Evolutionary conservation across 2,797 vertebrate genomes (phyloP).

Genomic region (Graptemys geographica): DNA sequence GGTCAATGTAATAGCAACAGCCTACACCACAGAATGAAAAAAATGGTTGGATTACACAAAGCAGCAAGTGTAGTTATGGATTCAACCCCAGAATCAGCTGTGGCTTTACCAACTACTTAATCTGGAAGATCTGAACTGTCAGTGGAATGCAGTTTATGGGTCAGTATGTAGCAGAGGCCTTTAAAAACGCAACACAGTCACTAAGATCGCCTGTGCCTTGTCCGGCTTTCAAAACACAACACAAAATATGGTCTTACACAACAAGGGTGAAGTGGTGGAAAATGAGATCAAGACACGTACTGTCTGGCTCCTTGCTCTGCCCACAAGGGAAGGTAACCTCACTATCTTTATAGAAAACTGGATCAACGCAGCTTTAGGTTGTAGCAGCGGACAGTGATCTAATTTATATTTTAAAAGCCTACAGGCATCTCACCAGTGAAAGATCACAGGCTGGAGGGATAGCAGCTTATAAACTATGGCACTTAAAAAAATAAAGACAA

Average conservation of each 20-base stretch:
- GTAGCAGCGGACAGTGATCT: neutral
- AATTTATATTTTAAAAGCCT: neutral
- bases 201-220: conserved; percentile 36
- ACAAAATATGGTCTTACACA: neutral
- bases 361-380: rapidly evolving
- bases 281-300: neutral
- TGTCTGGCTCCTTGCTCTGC: rapidly evolving
- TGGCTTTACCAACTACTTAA: conserved; percentile 70
- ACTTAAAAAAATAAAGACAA: neutral
- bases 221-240: conserved; percentile 32
- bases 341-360: neutral
- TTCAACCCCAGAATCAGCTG: conserved; percentile 66
- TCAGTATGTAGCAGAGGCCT: conserved; percentile 65
- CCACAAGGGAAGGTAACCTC: neutral
- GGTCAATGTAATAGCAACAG: conserved; percentile 11
- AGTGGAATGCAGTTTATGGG: conserved; percentile 63
- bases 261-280: neutral
- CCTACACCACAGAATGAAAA: conserved; percentile 29
- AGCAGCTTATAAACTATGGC: neutral
- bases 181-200: conserved; percentile 47
- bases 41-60: neutral
- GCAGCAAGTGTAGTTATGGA: conserved; percentile 58
- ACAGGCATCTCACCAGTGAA: neutral
- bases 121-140: conserved; percentile 63
- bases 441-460: neutral